Conservation (phyloP, 2,113 vertebrate species). For the Baryphthengus martii region DNA sequence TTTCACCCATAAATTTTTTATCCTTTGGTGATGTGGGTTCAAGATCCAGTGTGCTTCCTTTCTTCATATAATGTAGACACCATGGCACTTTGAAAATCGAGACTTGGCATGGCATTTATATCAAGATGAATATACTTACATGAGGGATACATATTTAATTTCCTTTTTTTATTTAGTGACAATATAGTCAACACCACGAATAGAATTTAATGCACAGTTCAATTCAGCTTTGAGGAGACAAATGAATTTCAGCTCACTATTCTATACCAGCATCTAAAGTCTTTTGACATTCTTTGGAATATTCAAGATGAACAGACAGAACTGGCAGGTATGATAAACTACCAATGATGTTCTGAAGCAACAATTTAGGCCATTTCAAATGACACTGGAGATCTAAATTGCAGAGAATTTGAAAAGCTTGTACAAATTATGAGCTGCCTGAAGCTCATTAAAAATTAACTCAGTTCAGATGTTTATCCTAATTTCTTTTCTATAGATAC, state of each 20-base stretch:
- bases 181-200: not conserved
- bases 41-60: not conserved
- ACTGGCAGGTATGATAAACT: not conserved
- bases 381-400: not conserved
- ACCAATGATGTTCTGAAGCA: not conserved
- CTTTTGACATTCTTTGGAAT: not conserved
- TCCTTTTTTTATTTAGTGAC: not conserved
- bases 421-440: not conserved
- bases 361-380: not conserved
- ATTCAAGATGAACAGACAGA: not conserved
- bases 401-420: not conserved
- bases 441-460: not conserved
- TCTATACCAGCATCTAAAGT: not conserved
- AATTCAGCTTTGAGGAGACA: not conserved
- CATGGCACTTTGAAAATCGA: not conserved
- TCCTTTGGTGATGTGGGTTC: not conserved
- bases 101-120: not conserved
- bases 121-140: not conserved
- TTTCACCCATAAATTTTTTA: not conserved
- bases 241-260: not conserved
- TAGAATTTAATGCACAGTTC: not conserved
- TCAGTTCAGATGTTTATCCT: not conserved
- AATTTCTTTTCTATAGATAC: not conserved
- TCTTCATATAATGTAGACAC: not conserved
- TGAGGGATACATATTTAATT: not conserved